Conservation (phyloP, 1,140 invertebrate species). For the Drosophila parvula region DNA sequence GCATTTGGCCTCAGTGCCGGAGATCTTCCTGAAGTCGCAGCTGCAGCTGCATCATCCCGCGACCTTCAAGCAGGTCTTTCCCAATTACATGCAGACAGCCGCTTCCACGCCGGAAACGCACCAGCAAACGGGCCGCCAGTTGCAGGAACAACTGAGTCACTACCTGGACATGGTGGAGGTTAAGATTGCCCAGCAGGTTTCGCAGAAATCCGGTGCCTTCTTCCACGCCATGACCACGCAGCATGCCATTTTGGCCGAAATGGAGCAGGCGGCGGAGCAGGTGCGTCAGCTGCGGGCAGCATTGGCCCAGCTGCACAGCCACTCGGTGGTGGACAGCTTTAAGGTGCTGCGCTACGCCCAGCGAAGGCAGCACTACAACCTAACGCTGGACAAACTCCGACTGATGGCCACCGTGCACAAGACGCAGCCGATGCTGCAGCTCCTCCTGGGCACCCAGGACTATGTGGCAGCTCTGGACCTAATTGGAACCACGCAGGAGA, state of each 20-base stretch:
- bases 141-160: constrained; percentile 92
- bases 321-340: constrained; percentile 91
- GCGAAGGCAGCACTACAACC: constrained; percentile 87
- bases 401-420: constrained; percentile 98
- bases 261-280: constrained; percentile 92
- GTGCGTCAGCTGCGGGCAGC: constrained; percentile 90
- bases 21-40: constrained; percentile 93
- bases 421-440: constrained; percentile 98
- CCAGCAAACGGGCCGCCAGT: constrained; percentile 83
- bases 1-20: constrained; percentile 88
- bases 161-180: constrained; percentile 98
- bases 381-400: constrained; percentile 91
- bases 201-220: constrained; percentile 97
- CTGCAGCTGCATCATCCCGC: constrained; percentile 92
- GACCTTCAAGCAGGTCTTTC: constrained; percentile 95
- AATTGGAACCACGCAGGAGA: constrained; percentile 97
- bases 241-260: constrained; percentile 95
- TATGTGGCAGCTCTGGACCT: constrained; percentile 98
- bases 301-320: constrained; percentile 90
- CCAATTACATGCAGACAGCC: constrained; percentile 85
- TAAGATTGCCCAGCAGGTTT: constrained; percentile 96
- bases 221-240: constrained; percentile 99
- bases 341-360: constrained; percentile 89
- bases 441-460: constrained; percentile 96
- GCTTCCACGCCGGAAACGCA: constrained; percentile 36